phyloP scores from a whole-genome alignment of 2,888 invertebrate species.

The Drosophila leonis region DNA sequence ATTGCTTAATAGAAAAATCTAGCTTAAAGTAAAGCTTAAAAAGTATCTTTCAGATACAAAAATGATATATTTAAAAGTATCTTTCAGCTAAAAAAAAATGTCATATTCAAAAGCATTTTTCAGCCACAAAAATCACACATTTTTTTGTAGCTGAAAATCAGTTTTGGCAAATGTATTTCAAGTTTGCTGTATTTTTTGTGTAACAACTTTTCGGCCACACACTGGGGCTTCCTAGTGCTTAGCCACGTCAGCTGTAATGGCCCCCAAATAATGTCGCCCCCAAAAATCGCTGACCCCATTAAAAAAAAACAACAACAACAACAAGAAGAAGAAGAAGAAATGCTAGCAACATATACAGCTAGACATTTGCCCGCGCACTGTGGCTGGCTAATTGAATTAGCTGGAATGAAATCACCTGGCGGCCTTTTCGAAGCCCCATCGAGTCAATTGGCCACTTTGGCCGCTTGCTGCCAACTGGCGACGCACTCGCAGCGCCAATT shows the following conservation, averaged over 20 bases:
- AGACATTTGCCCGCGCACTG: not conserved
- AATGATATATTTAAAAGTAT: not conserved
- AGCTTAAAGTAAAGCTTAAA: too few species aligned
- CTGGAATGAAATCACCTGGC: slow-evolving; percentile 50
- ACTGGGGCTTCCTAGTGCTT: slow-evolving; percentile 37
- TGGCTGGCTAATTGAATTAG: slow-evolving; percentile 54
- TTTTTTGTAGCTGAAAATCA: not conserved
- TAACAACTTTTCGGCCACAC: not conserved
- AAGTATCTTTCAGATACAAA: not conserved
- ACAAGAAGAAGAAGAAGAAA: slow-evolving; percentile 3
- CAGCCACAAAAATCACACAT: not conserved
- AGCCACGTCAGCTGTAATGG: slow-evolving; percentile 12
- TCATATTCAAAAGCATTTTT: not conserved
- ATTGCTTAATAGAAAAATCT: too few species aligned
- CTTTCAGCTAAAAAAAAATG: not conserved
- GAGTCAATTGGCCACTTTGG: slow-evolving; percentile 42
- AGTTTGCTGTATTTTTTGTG: not conserved
- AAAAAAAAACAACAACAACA: not conserved
- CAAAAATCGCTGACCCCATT: slow-evolving; percentile 76
- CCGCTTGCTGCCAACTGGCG: slow-evolving; percentile 38
- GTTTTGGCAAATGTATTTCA: slow-evolving; percentile 1
- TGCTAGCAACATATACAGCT: not conserved
- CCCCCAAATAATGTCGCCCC: slow-evolving; percentile 58
- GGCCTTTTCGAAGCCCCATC: slow-evolving; percentile 69
- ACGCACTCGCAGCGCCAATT: slow-evolving; percentile 57